Percentiles rank a stretch among this genome's conserved stretches.
phyloP scores from a whole-genome alignment of 1,140 invertebrate genomes.

The Spodoptera litura region DNA sequence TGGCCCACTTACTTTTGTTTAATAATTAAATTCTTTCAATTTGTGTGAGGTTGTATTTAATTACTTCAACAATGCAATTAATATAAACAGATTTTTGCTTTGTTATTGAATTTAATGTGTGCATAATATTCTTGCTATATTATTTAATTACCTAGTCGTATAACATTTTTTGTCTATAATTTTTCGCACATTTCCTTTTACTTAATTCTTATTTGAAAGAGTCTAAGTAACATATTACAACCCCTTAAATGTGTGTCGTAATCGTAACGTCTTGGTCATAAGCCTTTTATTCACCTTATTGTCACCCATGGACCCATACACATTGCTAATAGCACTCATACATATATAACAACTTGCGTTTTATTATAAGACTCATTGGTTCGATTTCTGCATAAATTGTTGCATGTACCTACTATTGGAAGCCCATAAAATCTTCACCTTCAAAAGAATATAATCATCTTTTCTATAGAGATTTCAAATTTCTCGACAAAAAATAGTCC shows the following conservation, averaged over 20 bases:
- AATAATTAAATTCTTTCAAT: slow-evolving; percentile 2
- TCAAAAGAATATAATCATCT: too few relatives aligned
- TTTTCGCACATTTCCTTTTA: too few relatives aligned
- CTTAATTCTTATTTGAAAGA: too few relatives aligned
- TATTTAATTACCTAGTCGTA: too few relatives aligned
- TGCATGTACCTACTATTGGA: not conserved
- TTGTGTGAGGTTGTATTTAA: not conserved
- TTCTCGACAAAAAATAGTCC: too few relatives aligned
- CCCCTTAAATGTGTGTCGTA: not conserved
- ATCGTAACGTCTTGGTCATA: not conserved
- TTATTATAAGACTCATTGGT: not conserved
- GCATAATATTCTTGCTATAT: not conserved
- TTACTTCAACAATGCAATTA: slow-evolving; percentile 1
- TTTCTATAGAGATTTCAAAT: too few relatives aligned
- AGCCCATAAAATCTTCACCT: too few relatives aligned
- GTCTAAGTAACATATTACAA: not conserved
- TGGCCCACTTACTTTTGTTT: slow-evolving; percentile 15
- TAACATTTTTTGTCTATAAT: too few relatives aligned
- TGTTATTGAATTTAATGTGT: not conserved
- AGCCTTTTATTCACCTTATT: slow-evolving; percentile 7
- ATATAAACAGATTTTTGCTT: not conserved
- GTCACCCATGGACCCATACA: not conserved
- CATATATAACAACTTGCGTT: slow-evolving; percentile 27
- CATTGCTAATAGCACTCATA: too few relatives aligned
- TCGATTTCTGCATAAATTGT: not conserved